These are phyloP conservation scores for Nyctibius bracteatus DNA, from an alignment of 2,113 vertebrate species.

Conservation along the genomic window DNA sequence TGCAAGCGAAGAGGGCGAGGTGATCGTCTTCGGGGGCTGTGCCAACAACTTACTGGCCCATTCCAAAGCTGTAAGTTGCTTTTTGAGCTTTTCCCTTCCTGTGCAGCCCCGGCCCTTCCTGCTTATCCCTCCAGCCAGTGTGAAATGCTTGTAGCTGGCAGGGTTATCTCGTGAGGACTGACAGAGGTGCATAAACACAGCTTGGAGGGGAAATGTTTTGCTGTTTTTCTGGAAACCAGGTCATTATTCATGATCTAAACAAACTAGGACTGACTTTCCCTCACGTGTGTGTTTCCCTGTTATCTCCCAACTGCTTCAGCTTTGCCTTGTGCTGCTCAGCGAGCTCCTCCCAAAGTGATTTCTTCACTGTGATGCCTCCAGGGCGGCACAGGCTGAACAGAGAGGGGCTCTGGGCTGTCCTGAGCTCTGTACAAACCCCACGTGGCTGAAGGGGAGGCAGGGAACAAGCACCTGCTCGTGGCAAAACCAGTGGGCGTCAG, in stretches of 20 bases:
- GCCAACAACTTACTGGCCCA: constrained; percentile 93
- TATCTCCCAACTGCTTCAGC: background rate
- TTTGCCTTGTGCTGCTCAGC: background rate
- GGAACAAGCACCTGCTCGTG: background rate
- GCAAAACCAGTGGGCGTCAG: background rate
- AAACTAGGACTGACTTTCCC: background rate
- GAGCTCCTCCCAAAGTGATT: background rate
- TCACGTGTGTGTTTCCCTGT: accelerated
- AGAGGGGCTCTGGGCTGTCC: background rate
- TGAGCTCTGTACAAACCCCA: no score
- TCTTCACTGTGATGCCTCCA: no score
- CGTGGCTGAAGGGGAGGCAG: background rate
- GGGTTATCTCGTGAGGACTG: accelerated
- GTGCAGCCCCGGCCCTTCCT: background rate
- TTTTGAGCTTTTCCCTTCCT: background rate
- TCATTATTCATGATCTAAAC: background rate
- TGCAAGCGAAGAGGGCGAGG: constrained; percentile 89
- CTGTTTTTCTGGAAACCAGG: background rate
- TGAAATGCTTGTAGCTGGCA: background rate
- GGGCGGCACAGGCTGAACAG: background rate
- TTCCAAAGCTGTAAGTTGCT: constrained; percentile 86
- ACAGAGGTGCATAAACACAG: background rate
- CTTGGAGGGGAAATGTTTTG: background rate
- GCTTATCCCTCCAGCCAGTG: accelerated
- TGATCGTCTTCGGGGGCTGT: constrained; percentile 96